Percentiles rank a stretch among this genome's conserved stretches.
phyloP scores from a whole-genome alignment of 2,888 invertebrate genomes.

The Germaria angustata region DNA sequence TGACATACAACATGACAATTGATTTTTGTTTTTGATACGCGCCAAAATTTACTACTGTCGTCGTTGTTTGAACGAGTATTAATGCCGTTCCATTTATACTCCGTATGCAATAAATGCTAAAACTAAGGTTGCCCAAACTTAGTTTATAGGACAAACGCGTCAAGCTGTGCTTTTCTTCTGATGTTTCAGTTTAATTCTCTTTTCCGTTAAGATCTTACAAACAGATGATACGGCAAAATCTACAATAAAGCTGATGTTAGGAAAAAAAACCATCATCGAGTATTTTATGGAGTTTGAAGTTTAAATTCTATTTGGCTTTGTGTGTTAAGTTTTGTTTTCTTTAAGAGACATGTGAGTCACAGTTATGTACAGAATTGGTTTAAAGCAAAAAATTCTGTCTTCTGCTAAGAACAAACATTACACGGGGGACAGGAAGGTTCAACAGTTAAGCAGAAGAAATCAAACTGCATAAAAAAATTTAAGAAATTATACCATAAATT shows the following conservation, averaged over 20 bases:
- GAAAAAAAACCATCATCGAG: slow-evolving; percentile 17
- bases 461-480: slow-evolving; percentile 39
- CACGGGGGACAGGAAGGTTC: slow-evolving; percentile 52
- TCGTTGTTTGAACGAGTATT: slow-evolving; percentile 52
- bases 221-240: slow-evolving; percentile 23
- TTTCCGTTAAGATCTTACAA: slow-evolving; percentile 5
- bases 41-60: slow-evolving; percentile 75
- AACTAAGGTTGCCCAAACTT: slow-evolving; percentile 46
- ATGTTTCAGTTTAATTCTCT: background rate
- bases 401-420: slow-evolving; percentile 38
- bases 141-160: slow-evolving; percentile 66
- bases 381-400: background rate
- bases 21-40: slow-evolving; percentile 78
- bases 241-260: background rate
- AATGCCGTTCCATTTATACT: slow-evolving; percentile 2
- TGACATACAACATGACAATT: slow-evolving; percentile 78
- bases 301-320: slow-evolving; percentile 25
- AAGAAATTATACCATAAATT: slow-evolving; percentile 54
- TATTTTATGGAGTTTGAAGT: slow-evolving; percentile 41
- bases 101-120: slow-evolving; percentile 36
- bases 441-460: slow-evolving; percentile 54
- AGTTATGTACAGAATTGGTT: slow-evolving; percentile 15
- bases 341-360: slow-evolving; percentile 25
- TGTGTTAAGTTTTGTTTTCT: slow-evolving; percentile 30
- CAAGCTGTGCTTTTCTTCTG: slow-evolving; percentile 43